Evolutionary conservation across 2,888 invertebrate genomes (phyloP), one percentile per base, ranked within the genome.

Genomic region (Congeria kusceri): DNA sequence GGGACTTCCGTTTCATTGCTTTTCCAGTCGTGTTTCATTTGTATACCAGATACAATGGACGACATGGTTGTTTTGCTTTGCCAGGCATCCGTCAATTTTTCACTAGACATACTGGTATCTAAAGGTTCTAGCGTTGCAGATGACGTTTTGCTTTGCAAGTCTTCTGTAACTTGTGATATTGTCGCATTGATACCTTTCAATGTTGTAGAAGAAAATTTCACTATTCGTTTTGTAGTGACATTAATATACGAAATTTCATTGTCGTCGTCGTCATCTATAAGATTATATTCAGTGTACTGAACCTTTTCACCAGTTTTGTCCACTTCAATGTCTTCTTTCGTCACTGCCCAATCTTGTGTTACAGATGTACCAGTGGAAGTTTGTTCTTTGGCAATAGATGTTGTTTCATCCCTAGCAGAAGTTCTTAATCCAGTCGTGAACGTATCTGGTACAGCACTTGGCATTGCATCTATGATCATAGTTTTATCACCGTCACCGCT

Each of bases 211-310:
- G 39, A 39, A 39, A 15, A 13, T 15, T 39, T 39, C 15, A 1
- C 13, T 39, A 39, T 11, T 39, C 13, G 4, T n/a, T n/a, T n/a
- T 39, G 39, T 11, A 5, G 39, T 59, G 1, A 27, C 59, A n/a
- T 23, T 28, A 27, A 59, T 23, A 28, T 28, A 28, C 15, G 20
- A 57, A 4, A 58, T 57, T 20, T 39, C 56, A 13, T 9, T 28
- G 23, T 47, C 56, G n/a, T 67, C 67, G 29, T 57, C 67, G 1
- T 56, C 44, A 44, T 57, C 32, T 18, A 25, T 44, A 39, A 67
- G 44, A 27, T 67, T 67, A 32, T 58, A 58, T 46, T 67, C 67
- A 39, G 39, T 67, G 49, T 67, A 67, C 13, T 56, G 20, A 23
- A 53, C 25, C 9, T 53, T 53, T 53, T n/a, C 23, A 25, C 25